phyloP scores from a whole-genome alignment of 2,797 vertebrate genomes.

The Clarias fuscus region DNA sequence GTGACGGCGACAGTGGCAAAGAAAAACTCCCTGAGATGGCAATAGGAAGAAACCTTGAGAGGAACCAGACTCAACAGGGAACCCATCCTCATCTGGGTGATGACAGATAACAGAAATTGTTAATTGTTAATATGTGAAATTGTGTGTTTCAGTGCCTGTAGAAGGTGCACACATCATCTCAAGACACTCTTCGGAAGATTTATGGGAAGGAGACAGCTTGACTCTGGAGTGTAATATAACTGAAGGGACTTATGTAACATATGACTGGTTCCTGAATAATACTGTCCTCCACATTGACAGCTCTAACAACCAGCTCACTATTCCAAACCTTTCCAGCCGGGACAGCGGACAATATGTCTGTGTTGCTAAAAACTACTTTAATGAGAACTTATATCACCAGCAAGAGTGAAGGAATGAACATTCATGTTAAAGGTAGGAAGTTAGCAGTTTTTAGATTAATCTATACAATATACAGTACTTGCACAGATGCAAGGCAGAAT shows the following conservation, averaged over 20 bases:
- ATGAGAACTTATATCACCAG: not conserved
- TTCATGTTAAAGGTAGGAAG: constrained; percentile 15
- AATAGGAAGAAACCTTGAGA: too few species aligned
- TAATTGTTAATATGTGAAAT: too few species aligned
- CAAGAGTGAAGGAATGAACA: not conserved
- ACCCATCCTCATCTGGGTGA: too few species aligned
- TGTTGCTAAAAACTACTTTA: constrained; percentile 34
- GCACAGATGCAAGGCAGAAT: not conserved
- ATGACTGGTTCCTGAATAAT: constrained; percentile 62
- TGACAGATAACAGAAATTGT: too few species aligned
- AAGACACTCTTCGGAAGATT: constrained; percentile 4
- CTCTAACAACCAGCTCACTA: not conserved
- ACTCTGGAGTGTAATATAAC: constrained; percentile 55
- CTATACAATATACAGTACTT: not conserved
- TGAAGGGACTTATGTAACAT: constrained; percentile 63
- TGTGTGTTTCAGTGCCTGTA: constrained; percentile 36
- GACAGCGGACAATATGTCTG: constrained; percentile 68
- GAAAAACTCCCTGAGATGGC: too few species aligned
- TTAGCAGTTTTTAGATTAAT: constrained; percentile 17
- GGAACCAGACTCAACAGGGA: too few species aligned
- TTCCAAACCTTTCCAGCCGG: constrained; percentile 47
- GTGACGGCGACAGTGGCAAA: too few species aligned
- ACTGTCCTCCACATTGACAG: not conserved
- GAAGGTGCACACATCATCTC: not conserved
- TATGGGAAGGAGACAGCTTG: constrained; percentile 61